Conservation (phyloP, 2,888 invertebrate genomes). For the Polymixis lichenea region DNA sequence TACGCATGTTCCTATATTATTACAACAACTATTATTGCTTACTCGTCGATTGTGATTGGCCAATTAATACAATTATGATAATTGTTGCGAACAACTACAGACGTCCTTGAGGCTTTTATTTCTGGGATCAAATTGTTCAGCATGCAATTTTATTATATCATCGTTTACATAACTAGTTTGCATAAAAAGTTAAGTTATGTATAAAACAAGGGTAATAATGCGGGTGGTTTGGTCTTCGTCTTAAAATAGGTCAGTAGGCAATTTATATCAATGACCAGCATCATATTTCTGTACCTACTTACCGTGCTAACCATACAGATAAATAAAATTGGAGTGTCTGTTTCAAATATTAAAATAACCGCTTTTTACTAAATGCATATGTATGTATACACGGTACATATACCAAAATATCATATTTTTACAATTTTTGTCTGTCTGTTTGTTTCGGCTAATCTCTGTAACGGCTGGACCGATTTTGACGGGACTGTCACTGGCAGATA, state of each 20-base stretch:
- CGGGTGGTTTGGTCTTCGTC: neutral
- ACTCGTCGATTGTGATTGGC: slow-evolving; percentile 31
- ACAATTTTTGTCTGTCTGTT: no score
- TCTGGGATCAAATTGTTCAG: slow-evolving; percentile 26
- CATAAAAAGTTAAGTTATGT: neutral
- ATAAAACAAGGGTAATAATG: no score
- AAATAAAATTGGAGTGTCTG: no score
- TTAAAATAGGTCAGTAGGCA: neutral
- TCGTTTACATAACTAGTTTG: neutral
- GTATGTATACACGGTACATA: no score
- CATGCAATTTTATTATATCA: slow-evolving; percentile 25
- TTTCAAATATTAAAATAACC: no score
- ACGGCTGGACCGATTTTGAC: no score
- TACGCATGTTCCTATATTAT: neutral
- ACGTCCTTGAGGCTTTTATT: slow-evolving; percentile 27
- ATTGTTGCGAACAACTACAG: slow-evolving; percentile 19
- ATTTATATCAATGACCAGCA: neutral
- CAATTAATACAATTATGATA: slow-evolving; percentile 34
- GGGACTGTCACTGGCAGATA: no score
- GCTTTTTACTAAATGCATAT: no score
- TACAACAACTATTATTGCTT: slow-evolving; percentile 6
- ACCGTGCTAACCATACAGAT: no score
- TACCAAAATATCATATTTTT: no score
- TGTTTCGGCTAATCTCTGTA: no score
- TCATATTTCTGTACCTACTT: neutral